These are phyloP conservation scores for Crioceris asparagi DNA, from an alignment of 2,888 invertebrate genomes.

Conservation along the genomic window DNA sequence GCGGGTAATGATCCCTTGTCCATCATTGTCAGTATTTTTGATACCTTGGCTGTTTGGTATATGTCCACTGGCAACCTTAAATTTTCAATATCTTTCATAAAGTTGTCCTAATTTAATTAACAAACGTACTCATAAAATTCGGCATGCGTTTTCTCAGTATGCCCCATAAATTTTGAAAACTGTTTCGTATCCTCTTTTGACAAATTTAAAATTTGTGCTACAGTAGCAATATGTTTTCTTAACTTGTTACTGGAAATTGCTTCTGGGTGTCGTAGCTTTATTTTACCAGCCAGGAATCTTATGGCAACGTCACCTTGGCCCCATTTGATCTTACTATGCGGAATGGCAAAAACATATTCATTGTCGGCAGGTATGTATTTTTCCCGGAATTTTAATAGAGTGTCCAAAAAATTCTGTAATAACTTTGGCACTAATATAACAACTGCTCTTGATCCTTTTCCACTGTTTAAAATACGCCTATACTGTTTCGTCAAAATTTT, in stretches of 20 bases:
- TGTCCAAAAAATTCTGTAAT: conserved; percentile 18
- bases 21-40: conserved; percentile 19
- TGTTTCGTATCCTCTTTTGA: conserved; percentile 15
- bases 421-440: conserved; percentile 22
- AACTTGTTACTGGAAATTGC: conserved; percentile 22
- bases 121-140: conserved; percentile 17
- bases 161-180: conserved; percentile 18
- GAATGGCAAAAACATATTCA: conserved; percentile 23
- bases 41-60: conserved; percentile 22
- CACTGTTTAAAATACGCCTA: conserved; percentile 22
- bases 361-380: conserved; percentile 22
- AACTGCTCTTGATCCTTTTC: conserved; percentile 24
- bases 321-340: conserved; percentile 21
- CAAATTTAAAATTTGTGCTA: conserved; percentile 21
- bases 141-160: conserved; percentile 18
- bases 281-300: conserved; percentile 16
- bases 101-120: not conserved
- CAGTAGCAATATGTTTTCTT: conserved; percentile 23
- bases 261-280: conserved; percentile 17
- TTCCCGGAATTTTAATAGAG: conserved; percentile 17
- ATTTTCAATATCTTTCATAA: not conserved
- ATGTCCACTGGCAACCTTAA: conserved; percentile 19
- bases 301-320: conserved; percentile 24
- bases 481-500: conserved; percentile 20
- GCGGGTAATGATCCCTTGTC: conserved; percentile 17